These are phyloP conservation scores for Drosophila punjabiensis DNA, from an alignment of 1,140 invertebrate genomes.

Conservation along the genomic window DNA sequence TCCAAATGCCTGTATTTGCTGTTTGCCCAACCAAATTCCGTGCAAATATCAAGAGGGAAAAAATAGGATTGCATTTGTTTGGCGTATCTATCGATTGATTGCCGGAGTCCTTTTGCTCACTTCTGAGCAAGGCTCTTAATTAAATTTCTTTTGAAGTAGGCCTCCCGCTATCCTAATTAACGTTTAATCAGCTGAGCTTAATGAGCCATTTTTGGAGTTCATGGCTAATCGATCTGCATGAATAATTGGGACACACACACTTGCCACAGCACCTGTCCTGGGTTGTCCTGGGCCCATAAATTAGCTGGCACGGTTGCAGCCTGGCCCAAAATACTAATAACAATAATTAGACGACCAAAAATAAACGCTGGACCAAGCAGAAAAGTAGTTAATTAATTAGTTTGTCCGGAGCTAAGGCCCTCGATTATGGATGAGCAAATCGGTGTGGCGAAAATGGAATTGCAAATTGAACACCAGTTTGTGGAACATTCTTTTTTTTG, in stretches of 20 bases:
- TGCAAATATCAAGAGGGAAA: slow-evolving; percentile 18
- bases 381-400: slow-evolving; percentile 73
- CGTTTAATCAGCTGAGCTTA: slow-evolving; percentile 68
- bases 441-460: slow-evolving; percentile 43
- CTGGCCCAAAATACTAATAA: slow-evolving; percentile 47
- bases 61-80: slow-evolving; percentile 41
- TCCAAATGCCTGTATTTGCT: not conserved
- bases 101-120: slow-evolving; percentile 32
- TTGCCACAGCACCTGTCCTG: slow-evolving; percentile 21
- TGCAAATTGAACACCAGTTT: slow-evolving; percentile 46
- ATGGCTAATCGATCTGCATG: slow-evolving; percentile 73
- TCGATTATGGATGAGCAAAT: slow-evolving; percentile 53
- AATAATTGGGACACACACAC: slow-evolving; percentile 61
- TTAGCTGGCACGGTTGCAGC: slow-evolving; percentile 24
- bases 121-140: slow-evolving; percentile 52
- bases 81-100: slow-evolving; percentile 60
- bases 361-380: slow-evolving; percentile 48
- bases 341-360: slow-evolving; percentile 47
- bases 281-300: slow-evolving; percentile 44
- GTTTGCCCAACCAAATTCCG: slow-evolving; percentile 48
- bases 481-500: slow-evolving; percentile 1
- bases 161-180: slow-evolving; percentile 57
- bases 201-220: slow-evolving; percentile 63
- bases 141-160: slow-evolving; percentile 75
- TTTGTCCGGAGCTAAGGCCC: slow-evolving; percentile 25